Percentiles rank a stretch among this genome's conserved stretches.
Conservation (phyloP, 2,888 invertebrate species). For the Drosophila rubida region DNA sequence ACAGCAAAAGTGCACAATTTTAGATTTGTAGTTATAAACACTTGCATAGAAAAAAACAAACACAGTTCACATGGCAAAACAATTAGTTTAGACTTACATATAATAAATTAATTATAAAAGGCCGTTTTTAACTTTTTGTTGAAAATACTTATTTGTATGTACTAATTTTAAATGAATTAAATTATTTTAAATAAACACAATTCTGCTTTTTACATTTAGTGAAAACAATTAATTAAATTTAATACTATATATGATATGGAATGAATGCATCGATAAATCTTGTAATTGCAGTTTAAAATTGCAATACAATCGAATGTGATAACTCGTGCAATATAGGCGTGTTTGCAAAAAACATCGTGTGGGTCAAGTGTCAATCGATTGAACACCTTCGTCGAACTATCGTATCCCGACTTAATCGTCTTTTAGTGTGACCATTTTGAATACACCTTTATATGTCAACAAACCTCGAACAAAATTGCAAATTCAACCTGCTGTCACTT, state of each 20-base stretch:
- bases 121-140: conserved; percentile 49
- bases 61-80: conserved; percentile 34
- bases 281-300: not conserved
- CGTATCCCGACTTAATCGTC: not conserved
- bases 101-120: conserved; percentile 51
- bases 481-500: not conserved
- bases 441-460: not conserved
- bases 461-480: not conserved
- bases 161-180: conserved; percentile 56
- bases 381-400: too few species aligned
- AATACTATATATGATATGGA: too few species aligned
- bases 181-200: conserved; percentile 54
- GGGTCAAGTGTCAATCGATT: not conserved
- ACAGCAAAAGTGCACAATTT: conserved; percentile 32
- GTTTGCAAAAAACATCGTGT: not conserved
- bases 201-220: not conserved
- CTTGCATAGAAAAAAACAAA: conserved; percentile 39
- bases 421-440: not conserved
- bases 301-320: not conserved
- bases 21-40: conserved; percentile 51
- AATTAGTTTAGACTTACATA: conserved; percentile 52
- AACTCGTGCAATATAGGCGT: not conserved
- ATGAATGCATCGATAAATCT: not conserved
- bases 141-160: conserved; percentile 52
- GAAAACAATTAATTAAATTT: not conserved